phyloP scores from a whole-genome alignment of 2,113 vertebrate genomes.

The Oxygymnocypris stewartii region DNA sequence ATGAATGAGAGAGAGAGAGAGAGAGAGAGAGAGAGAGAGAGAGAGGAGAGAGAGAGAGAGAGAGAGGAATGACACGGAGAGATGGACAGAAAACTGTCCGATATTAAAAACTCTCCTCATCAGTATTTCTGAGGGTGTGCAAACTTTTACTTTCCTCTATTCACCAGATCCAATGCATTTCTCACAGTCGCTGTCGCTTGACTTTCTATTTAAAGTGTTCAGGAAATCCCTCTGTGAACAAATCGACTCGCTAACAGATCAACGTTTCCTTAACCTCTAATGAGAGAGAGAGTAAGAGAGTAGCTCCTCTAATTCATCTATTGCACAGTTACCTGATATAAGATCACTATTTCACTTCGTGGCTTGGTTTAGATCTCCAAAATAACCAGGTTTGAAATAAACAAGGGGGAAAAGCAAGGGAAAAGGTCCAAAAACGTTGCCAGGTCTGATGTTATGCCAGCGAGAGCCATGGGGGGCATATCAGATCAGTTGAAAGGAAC shows the following conservation, averaged over 20 bases:
- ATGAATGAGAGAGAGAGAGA: conserved; percentile 11
- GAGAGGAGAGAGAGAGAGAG: too few relatives aligned
- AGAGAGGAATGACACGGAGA: neutral
- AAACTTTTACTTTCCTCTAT: conserved; percentile 59
- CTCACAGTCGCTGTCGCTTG: neutral
- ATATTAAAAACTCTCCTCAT: conserved; percentile 68
- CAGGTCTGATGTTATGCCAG: conserved; percentile 9
- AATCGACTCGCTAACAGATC: neutral
- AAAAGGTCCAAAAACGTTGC: neutral
- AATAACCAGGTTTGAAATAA: neutral
- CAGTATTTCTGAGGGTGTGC: conserved; percentile 70
- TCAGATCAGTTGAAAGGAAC: conserved; percentile 8
- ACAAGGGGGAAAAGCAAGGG: neutral
- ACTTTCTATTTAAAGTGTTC: neutral
- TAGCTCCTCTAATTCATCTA: neutral
- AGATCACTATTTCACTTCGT: neutral
- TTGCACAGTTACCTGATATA: neutral
- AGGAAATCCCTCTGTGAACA: neutral
- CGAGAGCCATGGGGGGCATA: conserved; percentile 14
- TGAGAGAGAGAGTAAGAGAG: too few relatives aligned
- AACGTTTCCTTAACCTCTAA: neutral
- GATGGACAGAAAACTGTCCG: conserved; percentile 19
- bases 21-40: too few relatives aligned
- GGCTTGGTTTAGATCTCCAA: neutral
- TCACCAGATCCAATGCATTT: conserved; percentile 48